A percentile compares a stretch with the other conserved stretches of the same genome.
Conservation (phyloP, 1,140 invertebrate genomes). For the Pogonomyrmex barbatus region DNA sequence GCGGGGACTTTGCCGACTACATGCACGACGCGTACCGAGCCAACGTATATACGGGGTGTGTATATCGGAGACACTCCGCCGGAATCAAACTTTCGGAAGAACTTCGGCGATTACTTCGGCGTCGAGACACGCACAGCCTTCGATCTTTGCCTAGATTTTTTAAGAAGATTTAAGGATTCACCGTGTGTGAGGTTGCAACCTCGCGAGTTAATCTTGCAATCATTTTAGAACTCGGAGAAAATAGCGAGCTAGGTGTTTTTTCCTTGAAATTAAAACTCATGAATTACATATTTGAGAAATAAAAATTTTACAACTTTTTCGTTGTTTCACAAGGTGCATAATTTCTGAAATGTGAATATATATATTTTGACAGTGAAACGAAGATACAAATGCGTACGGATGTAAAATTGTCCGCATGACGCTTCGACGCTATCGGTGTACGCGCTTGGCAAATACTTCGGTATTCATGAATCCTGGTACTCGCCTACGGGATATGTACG, state of each 20-base stretch:
- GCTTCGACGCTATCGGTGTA: constrained; percentile 73
- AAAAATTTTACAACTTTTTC: too few species aligned
- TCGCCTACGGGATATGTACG: constrained; percentile 77
- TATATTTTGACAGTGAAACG: not conserved
- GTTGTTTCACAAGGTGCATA: not conserved
- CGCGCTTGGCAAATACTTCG: constrained; percentile 82
- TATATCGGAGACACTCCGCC: constrained; percentile 58
- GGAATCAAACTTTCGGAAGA: not conserved
- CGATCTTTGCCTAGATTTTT: not conserved
- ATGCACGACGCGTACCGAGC: constrained; percentile 59
- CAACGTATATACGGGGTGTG: constrained; percentile 57
- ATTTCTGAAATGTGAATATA: not conserved
- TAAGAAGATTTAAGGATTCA: not conserved
- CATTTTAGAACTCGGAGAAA: not conserved
- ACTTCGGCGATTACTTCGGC: not conserved
- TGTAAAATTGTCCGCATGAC: constrained; percentile 53
- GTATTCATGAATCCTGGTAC: constrained; percentile 83
- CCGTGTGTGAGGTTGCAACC: not conserved
- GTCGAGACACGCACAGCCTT: not conserved
- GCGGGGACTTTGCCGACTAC: constrained; percentile 75
- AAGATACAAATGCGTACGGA: constrained; percentile 42
- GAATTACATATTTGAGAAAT: not conserved
- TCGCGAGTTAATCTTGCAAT: not conserved
- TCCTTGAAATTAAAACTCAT: not conserved
- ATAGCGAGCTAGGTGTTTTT: not conserved